Evolutionary conservation across 1,140 invertebrate species (phyloP), one percentile per base, ranked within the genome.

Genomic region (Drosophila pectinifera): DNA sequence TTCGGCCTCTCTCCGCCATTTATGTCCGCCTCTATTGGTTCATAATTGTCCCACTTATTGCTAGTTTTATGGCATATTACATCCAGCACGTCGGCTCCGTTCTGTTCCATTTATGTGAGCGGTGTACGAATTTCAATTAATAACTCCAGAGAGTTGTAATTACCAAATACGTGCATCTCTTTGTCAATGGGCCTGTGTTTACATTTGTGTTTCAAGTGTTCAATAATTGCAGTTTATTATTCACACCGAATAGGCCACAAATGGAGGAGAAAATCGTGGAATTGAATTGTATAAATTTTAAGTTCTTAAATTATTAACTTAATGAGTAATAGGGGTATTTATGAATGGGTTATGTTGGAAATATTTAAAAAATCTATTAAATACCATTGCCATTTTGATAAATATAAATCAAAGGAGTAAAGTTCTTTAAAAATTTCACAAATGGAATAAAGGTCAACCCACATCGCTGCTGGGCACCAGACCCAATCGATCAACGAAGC

Each of bases 71-170:
- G 67, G 48, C 34, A 28, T 70, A 56, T 69, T 69, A 68, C 63
- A 67, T 49, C 46, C 7, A 38, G 28, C 65, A 67, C 65, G 65
- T 69, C 34, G 31, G n/a, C 48, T 36, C 43, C 64, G 43, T 34
- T 69, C 58, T 78, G 80, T 42, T 70, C 34, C 67, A 68, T 38
- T 69, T 67, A 39, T 49, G 63, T 45, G 67, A 45, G 14, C 48
- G 38, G 43, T 65, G 64, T 67, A 63, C 49, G 70, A 59, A 85
- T 76, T 73, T 73, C 62, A 80, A 85, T 85, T 73, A 80, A 85
- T 80, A 84, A 84, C 81, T 85, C 45, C 34, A 57, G 55, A 63
- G 57, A 64, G 61, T 73, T 85, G 73, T 85, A 84, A 80, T 77
- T 74, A 78, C 79, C 72, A 51, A 78, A 57, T 39, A 26, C 38